Base-by-base conservation (phyloP, 2,797 vertebrate species). In the Lacerta viridis region DNA sequence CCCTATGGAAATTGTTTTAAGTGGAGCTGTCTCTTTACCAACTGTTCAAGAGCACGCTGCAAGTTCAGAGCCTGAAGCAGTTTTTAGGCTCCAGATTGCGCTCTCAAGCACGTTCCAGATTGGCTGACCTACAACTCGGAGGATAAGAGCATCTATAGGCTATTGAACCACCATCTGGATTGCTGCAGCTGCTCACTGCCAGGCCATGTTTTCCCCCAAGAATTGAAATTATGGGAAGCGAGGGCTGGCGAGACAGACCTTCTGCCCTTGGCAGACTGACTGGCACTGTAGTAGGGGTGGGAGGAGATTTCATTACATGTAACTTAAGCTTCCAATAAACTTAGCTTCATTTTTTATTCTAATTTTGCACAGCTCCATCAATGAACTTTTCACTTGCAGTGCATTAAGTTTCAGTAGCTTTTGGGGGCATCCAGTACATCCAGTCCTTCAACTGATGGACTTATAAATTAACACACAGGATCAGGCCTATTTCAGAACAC, bases 401-500 rank as follows among this genome's bases (percentile, higher is more conserved):
- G 50, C 27, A 79, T 79, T 79, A 29, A 79, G 46, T 79, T 55
- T 55, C 27, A 79, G 46, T 13, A 23, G 41, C 5, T 50, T 55
- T 68, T 83, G 68, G 39, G n/a, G n/a, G 66, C 43, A 69, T 83
- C 27, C 68, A 43, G 61, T 18, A 69, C 18, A 20, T 29, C 7
- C 64, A 82, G 29, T 43, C 41, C 41, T 46, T 83, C 25, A 11
- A 46, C 17, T 68, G 80, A n/a, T 33, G 5, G 10, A 17, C 18
- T 41, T 41, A 68, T 68, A n/a, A 43, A 41, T 68, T 41, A 29
- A 82, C 46, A 46, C 80, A 69, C 39, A 83, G 68, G 80, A 83
- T 83, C 80, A 83, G 64, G 39, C 61, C 29, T 61, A 17, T 82
- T 82, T 41, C 80, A 82, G 80, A 68, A 69, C 27, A 83, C 68